Evolutionary conservation across 2,113 vertebrate genomes (phyloP).

Genomic region (Leucosticte australis): DNA sequence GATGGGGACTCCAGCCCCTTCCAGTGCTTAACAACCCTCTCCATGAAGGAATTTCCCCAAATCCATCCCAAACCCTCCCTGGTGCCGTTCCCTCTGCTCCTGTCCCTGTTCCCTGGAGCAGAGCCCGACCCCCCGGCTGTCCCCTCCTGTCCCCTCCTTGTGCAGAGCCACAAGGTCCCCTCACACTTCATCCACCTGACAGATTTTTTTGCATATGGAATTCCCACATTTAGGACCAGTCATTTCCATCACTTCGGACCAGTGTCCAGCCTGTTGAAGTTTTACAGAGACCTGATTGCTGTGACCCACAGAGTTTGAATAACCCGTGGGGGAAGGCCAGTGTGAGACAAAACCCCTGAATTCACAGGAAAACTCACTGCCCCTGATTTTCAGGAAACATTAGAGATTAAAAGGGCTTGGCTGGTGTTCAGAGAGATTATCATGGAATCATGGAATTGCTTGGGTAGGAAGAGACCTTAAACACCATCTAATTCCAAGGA

Average conservation of each 20-base stretch:
- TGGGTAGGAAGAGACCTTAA: not conserved
- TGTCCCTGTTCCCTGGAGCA: not conserved
- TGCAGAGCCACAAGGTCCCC: too few species aligned
- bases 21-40: not conserved
- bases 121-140: rapidly evolving
- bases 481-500: not conserved
- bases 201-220: not conserved
- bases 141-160: not conserved
- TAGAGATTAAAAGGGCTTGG: not conserved
- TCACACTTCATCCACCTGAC: not conserved
- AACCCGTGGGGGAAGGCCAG: not conserved
- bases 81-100: rapidly evolving
- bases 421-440: rapidly evolving
- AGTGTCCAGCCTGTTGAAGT: rapidly evolving
- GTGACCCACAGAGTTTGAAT: not conserved
- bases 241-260: too few species aligned
- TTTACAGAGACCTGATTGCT: rapidly evolving
- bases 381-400: rapidly evolving
- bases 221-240: not conserved
- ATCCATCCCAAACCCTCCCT: not conserved
- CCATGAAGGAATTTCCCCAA: not conserved
- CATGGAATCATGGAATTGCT: not conserved
- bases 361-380: not conserved
- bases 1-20: not conserved
- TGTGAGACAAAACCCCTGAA: not conserved